These are phyloP conservation scores for Callipepla squamata DNA, from an alignment of 2,113 vertebrate genomes.

Conservation along the genomic window DNA sequence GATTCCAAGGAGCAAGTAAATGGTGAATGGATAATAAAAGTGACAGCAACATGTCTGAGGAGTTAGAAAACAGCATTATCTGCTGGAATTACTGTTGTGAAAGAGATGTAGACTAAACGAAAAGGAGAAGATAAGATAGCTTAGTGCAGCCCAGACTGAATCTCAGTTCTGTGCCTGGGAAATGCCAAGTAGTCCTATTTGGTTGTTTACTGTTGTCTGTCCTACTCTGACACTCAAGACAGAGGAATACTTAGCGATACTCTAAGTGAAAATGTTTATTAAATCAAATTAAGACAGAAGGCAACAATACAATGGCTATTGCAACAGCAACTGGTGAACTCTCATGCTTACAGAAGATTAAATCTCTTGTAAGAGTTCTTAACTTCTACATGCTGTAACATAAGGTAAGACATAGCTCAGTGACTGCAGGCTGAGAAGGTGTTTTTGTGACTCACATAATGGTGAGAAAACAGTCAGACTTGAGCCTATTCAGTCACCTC, in stretches of 20 bases:
- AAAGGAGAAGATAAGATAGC: constrained; percentile 26
- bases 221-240: neutral
- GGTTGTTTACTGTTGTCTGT: constrained; percentile 8
- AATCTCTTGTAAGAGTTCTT: neutral
- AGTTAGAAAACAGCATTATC: constrained; percentile 1
- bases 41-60: neutral
- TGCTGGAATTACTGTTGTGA: constrained; percentile 20
- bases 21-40: neutral
- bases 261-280: neutral
- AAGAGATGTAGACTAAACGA: constrained; percentile 50
- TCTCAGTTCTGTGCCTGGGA: neutral
- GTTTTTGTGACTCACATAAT: neutral
- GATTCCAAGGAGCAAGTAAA: constrained; percentile 12
- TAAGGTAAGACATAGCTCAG: neutral
- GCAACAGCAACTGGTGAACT: neutral
- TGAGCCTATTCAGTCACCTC: neutral
- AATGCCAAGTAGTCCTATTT: neutral
- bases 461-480: neutral
- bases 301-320: neutral
- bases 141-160: neutral
- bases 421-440: neutral
- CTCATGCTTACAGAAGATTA: neutral
- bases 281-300: neutral
- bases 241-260: neutral
- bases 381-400: neutral